These are phyloP conservation scores for Channa striata DNA, from an alignment of 2,797 vertebrate genomes.

Conservation along the genomic window DNA sequence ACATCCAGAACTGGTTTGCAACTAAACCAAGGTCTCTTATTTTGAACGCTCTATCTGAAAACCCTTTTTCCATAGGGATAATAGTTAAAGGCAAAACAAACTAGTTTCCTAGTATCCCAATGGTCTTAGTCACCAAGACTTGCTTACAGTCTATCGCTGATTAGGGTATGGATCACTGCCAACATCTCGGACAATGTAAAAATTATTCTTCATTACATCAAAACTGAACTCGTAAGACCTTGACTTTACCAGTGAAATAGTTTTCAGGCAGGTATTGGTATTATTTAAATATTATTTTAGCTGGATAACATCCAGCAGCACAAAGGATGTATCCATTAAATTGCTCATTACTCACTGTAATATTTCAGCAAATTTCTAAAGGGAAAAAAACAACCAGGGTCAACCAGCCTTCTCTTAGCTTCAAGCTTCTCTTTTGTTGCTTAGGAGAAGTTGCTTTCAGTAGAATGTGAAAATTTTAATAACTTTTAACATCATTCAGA, in stretches of 20 bases:
- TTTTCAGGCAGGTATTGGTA: too few relatives aligned
- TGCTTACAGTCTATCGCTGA: neutral
- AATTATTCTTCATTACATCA: neutral
- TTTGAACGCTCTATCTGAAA: too few relatives aligned
- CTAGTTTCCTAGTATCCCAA: too few relatives aligned
- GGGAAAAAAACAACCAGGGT: neutral
- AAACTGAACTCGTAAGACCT: neutral
- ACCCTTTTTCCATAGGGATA: too few relatives aligned
- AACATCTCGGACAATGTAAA: neutral
- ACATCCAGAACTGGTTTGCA: neutral
- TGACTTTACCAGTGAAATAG: neutral
- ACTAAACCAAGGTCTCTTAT: neutral
- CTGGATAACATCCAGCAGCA: neutral
- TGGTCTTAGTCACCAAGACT: neutral
- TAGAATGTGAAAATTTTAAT: neutral
- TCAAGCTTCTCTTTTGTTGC: neutral
- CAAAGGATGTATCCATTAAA: neutral
- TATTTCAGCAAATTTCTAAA: neutral
- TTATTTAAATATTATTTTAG: neutral
- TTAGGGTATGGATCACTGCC: neutral
- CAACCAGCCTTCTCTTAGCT: neutral
- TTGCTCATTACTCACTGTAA: neutral
- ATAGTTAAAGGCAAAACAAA: too few relatives aligned
- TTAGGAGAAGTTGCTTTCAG: neutral
- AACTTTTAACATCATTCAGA: too few relatives aligned